These are phyloP conservation scores for Copidosoma floridanum DNA, from an alignment of 1,140 invertebrate genomes.

Conservation along the genomic window DNA sequence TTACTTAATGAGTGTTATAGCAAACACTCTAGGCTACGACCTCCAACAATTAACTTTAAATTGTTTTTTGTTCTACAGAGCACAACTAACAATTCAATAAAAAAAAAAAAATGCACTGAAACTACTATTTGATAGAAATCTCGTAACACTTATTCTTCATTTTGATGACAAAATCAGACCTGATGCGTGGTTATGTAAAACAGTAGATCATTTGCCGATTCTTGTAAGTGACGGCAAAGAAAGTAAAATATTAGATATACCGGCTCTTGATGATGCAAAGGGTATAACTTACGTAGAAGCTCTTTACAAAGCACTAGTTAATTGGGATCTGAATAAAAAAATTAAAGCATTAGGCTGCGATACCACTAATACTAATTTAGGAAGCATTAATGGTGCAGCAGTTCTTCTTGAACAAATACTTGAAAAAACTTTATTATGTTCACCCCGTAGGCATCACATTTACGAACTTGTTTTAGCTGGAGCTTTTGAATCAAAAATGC, in stretches of 20 bases:
- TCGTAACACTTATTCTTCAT: too few species aligned
- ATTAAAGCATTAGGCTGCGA: slow-evolving; percentile 38
- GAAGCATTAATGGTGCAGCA: slow-evolving; percentile 31
- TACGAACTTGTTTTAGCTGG: slow-evolving; percentile 23
- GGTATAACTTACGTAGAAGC: not conserved
- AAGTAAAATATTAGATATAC: not conserved
- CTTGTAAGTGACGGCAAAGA: not conserved
- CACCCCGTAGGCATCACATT: slow-evolving; percentile 27
- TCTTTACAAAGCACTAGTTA: not conserved
- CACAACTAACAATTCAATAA: too few species aligned
- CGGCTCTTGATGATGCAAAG: not conserved
- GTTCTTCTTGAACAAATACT: slow-evolving; percentile 20
- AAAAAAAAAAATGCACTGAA: too few species aligned
- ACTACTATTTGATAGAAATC: too few species aligned
- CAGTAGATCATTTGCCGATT: not conserved
- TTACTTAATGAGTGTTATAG: too few species aligned
- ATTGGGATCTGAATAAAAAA: slow-evolving; percentile 5
- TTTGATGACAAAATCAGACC: not conserved
- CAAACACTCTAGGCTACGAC: too few species aligned
- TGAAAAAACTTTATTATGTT: slow-evolving; percentile 17
- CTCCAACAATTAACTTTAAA: too few species aligned
- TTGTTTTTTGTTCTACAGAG: too few species aligned
- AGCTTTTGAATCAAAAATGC: slow-evolving; percentile 21
- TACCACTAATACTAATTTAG: too few species aligned
- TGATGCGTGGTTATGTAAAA: not conserved